These are phyloP conservation scores for Plodia interpunctella DNA, from an alignment of 1,140 invertebrate genomes.

Conservation along the genomic window DNA sequence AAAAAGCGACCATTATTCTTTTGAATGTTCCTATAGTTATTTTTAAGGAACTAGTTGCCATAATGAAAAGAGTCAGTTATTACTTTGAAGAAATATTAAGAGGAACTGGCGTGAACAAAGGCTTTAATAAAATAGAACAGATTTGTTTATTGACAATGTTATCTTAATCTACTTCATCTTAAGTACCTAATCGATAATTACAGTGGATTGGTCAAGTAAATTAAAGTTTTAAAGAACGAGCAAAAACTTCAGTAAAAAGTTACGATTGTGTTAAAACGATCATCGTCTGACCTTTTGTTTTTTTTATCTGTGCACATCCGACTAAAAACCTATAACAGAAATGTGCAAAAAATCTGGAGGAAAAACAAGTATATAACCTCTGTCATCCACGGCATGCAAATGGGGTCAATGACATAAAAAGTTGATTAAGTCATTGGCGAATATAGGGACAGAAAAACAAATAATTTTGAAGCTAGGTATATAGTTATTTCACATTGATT, in stretches of 20 bases:
- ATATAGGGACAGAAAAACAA: background rate
- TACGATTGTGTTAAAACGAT: constrained; percentile 7
- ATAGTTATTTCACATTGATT: too few relatives aligned
- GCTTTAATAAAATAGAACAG: too few relatives aligned
- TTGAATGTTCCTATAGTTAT: too few relatives aligned
- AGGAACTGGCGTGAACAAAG: too few relatives aligned
- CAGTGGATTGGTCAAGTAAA: background rate
- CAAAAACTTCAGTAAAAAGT: constrained; percentile 2
- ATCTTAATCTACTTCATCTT: too few relatives aligned
- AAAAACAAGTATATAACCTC: background rate
- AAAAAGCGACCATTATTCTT: too few relatives aligned
- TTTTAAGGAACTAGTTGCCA: too few relatives aligned
- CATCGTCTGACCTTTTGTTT: constrained; percentile 9
- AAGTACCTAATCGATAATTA: too few relatives aligned
- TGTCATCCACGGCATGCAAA: background rate
- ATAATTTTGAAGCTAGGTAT: background rate
- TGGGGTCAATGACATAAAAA: constrained; percentile 10
- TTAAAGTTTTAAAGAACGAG: background rate
- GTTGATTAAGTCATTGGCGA: background rate
- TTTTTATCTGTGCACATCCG: constrained; percentile 3
- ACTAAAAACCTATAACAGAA: constrained; percentile 6
- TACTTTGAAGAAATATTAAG: too few relatives aligned
- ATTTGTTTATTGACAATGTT: too few relatives aligned
- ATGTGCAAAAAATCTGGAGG: background rate
- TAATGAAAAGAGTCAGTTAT: too few relatives aligned